Base-by-base conservation (phyloP, 2,113 vertebrate species). In the Cyphomyrus plagiostoma region DNA sequence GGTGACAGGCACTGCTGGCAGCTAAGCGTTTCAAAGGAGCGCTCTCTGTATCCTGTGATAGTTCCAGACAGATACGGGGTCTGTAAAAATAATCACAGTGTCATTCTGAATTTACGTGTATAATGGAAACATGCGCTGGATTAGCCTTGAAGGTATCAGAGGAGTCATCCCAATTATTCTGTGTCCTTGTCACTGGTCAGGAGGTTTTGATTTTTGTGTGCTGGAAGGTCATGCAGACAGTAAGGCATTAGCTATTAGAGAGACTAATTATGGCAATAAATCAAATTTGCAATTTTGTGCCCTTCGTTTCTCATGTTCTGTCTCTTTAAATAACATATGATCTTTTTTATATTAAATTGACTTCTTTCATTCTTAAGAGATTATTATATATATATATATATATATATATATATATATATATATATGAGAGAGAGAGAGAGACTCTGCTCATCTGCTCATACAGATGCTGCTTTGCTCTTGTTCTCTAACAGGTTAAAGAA, bases 401-500 rank as follows among this genome's bases (percentile, higher is more conserved):
- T 52, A 17, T 52, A 52, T 52, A 52, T 17, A 52, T 49, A 49
- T 49, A 49, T 49, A 49, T 49, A 6, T n/a, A 62, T 17, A 62
- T 49, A 49, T 49, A 48, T 48, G 4, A 19, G 17, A 19, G 52
- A 53, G 17, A 53, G 17, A 56, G 19, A 58, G 19, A 35, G n/a
- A 21, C 62, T 58, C 56, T 85, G 15, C 46, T 88, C 48, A 56
- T 21, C 80, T 88, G 15, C 46, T 89, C 45, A 58, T 21, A 11
- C n/a, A 19, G 50, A 35, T 49, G 83, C 49, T 56, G 26, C 30
- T 83, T 39, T 90, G 52, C 21, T 77, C 30, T 89, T 21, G 80
- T 19, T 91, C 88, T 91, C 77, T 88, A 89, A 92, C 85, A 95
- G 98, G 88, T 95, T 99, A 95, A 99, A 98, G 96, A 99, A 99